These are phyloP conservation scores for Brachionus paranguensis DNA, from an alignment of 1,140 invertebrate genomes.

Conservation along the genomic window DNA sequence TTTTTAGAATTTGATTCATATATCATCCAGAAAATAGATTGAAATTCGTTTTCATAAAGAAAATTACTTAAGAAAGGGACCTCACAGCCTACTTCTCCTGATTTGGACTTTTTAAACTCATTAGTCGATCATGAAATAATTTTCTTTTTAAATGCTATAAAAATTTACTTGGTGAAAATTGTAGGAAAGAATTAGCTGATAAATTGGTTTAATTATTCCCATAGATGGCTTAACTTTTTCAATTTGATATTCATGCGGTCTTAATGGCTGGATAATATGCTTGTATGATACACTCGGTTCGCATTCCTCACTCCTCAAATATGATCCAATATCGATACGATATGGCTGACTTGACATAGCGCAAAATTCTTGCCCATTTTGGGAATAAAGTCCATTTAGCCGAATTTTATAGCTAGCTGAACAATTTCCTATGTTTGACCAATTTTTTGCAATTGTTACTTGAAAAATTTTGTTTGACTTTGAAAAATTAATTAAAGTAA, in stretches of 20 bases:
- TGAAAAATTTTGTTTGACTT: neutral
- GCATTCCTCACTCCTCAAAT: constrained; percentile 20
- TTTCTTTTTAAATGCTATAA: neutral
- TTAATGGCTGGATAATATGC: constrained; percentile 10
- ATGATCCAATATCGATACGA: neutral
- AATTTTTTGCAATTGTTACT: constrained; percentile 25
- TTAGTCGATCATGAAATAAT: neutral
- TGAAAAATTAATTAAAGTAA: neutral
- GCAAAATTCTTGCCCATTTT: neutral
- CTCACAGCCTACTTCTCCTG: constrained; percentile 73
- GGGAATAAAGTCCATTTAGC: neutral
- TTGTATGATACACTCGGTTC: constrained; percentile 5
- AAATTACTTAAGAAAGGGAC: constrained; percentile 72
- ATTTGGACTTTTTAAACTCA: constrained; percentile 59
- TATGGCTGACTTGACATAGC: constrained; percentile 14
- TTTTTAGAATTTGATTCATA: constrained; percentile 82
- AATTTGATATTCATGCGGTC: constrained; percentile 14
- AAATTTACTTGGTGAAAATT: constrained; percentile 29
- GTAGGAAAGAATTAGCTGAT: constrained; percentile 10
- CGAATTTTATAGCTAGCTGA: constrained; percentile 10
- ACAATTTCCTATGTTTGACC: constrained; percentile 19
- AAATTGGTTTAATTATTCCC: constrained; percentile 26
- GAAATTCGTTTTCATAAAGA: constrained; percentile 87
- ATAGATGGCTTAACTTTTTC: constrained; percentile 28
- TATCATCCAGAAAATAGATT: constrained; percentile 91